These are phyloP conservation scores for Calidris pugnax DNA, from an alignment of 2,113 vertebrate genomes.

Conservation along the genomic window DNA sequence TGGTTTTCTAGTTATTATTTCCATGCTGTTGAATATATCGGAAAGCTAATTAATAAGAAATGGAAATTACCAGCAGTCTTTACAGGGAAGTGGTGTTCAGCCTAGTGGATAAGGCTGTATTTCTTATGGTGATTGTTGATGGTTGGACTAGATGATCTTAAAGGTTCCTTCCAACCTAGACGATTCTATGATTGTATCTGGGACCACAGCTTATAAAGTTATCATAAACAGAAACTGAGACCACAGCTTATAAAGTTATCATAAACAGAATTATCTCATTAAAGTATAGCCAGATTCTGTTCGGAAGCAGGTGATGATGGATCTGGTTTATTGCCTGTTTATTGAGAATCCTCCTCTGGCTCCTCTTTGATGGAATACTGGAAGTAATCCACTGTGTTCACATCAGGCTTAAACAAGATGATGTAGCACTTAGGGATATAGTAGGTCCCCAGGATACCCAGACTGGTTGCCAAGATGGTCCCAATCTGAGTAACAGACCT, in stretches of 20 bases:
- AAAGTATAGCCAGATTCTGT: neutral
- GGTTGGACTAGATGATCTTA: no score
- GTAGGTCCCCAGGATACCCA: slow-evolving; percentile 77
- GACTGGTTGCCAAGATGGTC: slow-evolving; percentile 68
- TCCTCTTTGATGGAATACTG: neutral
- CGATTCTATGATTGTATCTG: neutral
- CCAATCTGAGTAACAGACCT: slow-evolving; percentile 72
- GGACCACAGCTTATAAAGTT: neutral
- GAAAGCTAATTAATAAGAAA: neutral
- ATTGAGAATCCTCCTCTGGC: neutral
- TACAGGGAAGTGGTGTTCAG: neutral
- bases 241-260: neutral
- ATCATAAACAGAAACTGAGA: neutral
- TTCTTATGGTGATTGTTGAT: neutral
- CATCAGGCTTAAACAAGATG: slow-evolving; percentile 75
- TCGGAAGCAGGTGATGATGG: neutral
- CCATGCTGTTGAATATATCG: rapidly evolving
- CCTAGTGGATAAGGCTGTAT: neutral
- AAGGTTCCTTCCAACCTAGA: no score
- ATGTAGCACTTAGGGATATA: slow-evolving; percentile 86
- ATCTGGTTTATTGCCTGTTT: neutral
- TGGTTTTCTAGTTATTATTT: neutral
- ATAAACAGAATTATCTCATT: neutral
- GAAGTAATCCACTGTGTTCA: slow-evolving; percentile 81
- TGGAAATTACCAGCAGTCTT: neutral